phyloP scores from a whole-genome alignment of 2,113 vertebrate genomes.

The Cyprinus carpio region DNA sequence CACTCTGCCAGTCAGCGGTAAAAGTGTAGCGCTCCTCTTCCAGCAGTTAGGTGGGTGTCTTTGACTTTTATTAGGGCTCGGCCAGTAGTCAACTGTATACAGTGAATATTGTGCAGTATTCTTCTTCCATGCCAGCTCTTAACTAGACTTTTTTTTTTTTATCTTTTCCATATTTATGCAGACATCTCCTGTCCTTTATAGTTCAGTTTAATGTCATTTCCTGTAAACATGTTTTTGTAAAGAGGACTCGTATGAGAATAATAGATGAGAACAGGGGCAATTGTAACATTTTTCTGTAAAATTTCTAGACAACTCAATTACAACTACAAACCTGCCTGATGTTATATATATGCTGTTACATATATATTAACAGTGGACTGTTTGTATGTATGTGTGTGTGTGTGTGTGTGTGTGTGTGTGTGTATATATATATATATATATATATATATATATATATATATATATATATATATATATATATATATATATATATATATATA shows the following conservation, averaged over 20 bases:
- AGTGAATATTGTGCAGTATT: not conserved
- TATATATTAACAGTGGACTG: no score
- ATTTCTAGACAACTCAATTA: not conserved
- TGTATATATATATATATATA: no score
- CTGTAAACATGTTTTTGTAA: slow-evolving; percentile 37
- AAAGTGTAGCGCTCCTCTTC: slow-evolving; percentile 94
- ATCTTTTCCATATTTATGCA: slow-evolving; percentile 32
- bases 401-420: no score
- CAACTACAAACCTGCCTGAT: not conserved
- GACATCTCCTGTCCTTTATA: slow-evolving; percentile 22
- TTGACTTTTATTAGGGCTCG: not conserved
- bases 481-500: no score
- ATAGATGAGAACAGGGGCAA: not conserved
- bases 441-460: no score
- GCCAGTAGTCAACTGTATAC: not conserved
- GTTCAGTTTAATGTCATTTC: slow-evolving; percentile 9
- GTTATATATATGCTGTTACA: not conserved
- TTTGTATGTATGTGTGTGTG: no score
- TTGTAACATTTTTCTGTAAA: no score
- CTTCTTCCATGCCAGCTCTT: not conserved
- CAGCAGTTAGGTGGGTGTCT: slow-evolving; percentile 91
- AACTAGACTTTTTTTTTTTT: not conserved
- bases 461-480: no score
- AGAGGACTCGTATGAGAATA: not conserved
- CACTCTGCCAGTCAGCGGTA: slow-evolving; percentile 89